These are phyloP conservation scores for Bothrops alternatus DNA, from an alignment of 2,797 vertebrate species.

Conservation along the genomic window DNA sequence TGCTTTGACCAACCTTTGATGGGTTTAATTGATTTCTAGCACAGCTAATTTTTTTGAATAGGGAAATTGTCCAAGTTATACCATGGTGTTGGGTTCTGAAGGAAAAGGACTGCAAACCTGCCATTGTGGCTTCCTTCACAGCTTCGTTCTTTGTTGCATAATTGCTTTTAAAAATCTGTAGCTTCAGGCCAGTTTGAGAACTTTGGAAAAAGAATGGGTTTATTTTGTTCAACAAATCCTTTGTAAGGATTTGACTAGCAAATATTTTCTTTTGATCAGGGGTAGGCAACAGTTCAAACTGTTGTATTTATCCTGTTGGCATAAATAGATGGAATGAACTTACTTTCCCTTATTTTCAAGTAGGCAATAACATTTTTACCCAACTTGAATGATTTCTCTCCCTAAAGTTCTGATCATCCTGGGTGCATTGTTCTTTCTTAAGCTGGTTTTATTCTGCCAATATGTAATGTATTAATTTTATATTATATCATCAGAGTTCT, in stretches of 20 bases:
- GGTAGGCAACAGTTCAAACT: background rate
- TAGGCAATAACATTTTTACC: background rate
- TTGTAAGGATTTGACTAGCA: background rate
- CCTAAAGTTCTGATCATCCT: background rate
- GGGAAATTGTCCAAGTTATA: background rate
- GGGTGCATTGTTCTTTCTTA: background rate
- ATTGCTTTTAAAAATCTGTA: background rate
- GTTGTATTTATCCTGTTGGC: background rate
- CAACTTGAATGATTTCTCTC: background rate
- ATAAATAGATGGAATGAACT: background rate
- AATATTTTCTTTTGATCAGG: background rate
- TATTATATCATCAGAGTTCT: background rate
- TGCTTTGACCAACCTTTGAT: background rate
- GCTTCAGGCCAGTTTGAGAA: background rate
- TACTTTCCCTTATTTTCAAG: background rate
- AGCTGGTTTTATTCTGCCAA: background rate
- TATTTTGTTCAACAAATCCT: background rate
- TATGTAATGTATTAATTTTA: background rate
- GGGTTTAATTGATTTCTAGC: slow-evolving; percentile 6
- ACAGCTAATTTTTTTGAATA: background rate
- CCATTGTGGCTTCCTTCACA: background rate
- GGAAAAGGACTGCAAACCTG: background rate
- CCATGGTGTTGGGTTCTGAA: background rate
- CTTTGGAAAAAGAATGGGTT: background rate
- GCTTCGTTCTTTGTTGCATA: background rate